Evolutionary conservation across 2,113 vertebrate species (phyloP).

Genomic region (Capra hircus): DNA sequence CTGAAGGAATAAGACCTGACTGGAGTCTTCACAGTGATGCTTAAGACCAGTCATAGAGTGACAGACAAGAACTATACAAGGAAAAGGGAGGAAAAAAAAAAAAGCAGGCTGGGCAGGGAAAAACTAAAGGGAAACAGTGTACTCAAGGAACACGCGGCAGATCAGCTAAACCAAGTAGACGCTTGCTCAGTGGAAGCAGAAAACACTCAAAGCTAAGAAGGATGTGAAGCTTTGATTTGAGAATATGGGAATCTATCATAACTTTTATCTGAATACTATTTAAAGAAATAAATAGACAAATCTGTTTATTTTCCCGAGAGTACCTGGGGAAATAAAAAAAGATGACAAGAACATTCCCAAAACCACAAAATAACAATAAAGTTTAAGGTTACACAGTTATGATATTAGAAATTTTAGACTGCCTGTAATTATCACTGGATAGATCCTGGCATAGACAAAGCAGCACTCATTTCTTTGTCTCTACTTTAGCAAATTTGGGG

Average conservation of each 20-base stretch:
- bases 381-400: background rate
- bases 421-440: background rate
- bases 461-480: background rate
- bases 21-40: background rate
- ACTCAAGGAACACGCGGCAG: background rate
- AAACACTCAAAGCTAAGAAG: no score
- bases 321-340: background rate
- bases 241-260: no score
- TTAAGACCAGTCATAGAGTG: background rate
- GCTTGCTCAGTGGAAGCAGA: no score
- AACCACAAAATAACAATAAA: background rate
- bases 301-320: background rate
- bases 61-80: background rate
- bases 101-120: background rate
- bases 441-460: background rate
- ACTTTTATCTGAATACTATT: no score
- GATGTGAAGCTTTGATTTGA: no score
- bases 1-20: background rate
- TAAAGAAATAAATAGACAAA: no score
- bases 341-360: background rate
- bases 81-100: background rate
- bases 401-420: background rate
- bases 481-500: background rate
- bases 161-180: fast-evolving
- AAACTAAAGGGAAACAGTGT: background rate